Conservation (phyloP, 2,888 invertebrate genomes). For the Baccha elongata region DNA sequence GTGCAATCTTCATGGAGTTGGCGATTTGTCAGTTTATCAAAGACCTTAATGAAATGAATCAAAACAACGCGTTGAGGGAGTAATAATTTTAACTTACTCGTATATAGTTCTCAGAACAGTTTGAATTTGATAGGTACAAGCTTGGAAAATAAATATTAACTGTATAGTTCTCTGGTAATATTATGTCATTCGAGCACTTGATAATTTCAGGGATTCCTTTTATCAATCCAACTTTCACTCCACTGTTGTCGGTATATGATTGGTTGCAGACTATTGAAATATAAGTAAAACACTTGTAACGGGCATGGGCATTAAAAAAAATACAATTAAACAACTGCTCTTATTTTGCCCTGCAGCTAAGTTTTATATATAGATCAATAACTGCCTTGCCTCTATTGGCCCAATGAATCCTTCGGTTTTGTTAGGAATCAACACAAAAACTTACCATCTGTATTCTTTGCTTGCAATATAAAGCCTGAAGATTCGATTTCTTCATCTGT, state of each 20-base stretch:
- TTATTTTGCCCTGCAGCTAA: too few relatives aligned
- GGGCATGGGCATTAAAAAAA: too few relatives aligned
- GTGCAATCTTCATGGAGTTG: conserved; percentile 71
- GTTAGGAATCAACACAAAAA: too few relatives aligned
- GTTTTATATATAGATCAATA: too few relatives aligned
- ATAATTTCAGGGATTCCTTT: conserved; percentile 77
- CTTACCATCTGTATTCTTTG: conserved; percentile 84
- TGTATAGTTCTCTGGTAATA: conserved; percentile 86
- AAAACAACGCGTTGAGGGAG: neutral
- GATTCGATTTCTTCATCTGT: conserved; percentile 74
- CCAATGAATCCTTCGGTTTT: too few relatives aligned
- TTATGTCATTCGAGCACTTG: conserved; percentile 86
- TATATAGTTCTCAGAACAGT: conserved; percentile 55
- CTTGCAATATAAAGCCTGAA: conserved; percentile 77
- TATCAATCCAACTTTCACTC: conserved; percentile 87
- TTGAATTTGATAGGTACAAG: conserved; percentile 79
- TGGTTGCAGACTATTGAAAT: conserved; percentile 78
- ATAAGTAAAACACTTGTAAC: too few relatives aligned
- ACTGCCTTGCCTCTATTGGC: too few relatives aligned
- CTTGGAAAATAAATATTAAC: conserved; percentile 87
- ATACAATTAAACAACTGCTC: too few relatives aligned
- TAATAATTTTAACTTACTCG: conserved; percentile 72
- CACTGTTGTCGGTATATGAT: conserved; percentile 86
- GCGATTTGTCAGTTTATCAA: conserved; percentile 75
- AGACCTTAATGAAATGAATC: conserved; percentile 74